Evolutionary conservation across 2,113 vertebrate genomes (phyloP), one percentile per base, ranked within the genome.

Genomic region (Arvicanthis niloticus): DNA sequence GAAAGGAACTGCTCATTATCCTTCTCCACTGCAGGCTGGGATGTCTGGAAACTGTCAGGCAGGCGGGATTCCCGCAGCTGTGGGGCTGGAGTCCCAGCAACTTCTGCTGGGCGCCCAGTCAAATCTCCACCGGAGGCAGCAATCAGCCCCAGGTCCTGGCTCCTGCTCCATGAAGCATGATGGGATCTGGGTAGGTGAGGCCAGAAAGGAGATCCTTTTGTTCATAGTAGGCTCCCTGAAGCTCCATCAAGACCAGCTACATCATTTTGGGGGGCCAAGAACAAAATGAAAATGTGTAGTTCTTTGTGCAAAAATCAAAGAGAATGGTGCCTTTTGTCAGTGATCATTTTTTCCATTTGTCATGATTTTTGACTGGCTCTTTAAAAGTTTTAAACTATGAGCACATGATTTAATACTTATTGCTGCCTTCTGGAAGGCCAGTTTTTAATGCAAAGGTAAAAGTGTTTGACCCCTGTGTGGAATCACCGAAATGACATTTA

Each of bases 1-100:
- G 60, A 96, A 94, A 91, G 92, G 91, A 97, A 94, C 95, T 94
- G 96, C 92, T 98, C 91, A 95, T 98, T 97, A 97, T 91, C 97
- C 84, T 92, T 29, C 92, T 89, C 94, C 88, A 68, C 88, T 94
- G 95, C 76, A 95, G 85, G 82, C 95, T 31, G 89, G 58, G 34
- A 68, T 0, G 95, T 96, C 96, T 98, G 97, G 92, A 98, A 97
- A 89, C 62, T 94, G 96, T 91, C 96, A 97, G 82, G 17, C 84
- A 67, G 91, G 15, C 85, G 19, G 82, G 92, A 92, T 86, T 88
- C 96, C 2, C 0, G 73, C 3, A 5, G 88, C 19, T 6, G 12
- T 58, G 45, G 75, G 84, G 76, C 88, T 9, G 40, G 76, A 89
- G 62, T 37, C 65, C 88, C 0, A 0, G 88, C 86, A 75, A 80